A percentile compares a stretch with the other conserved stretches of the same genome.
These are phyloP conservation scores for Hirtodrosophila confusa DNA, from an alignment of 2,888 invertebrate genomes.

Conservation along the genomic window DNA sequence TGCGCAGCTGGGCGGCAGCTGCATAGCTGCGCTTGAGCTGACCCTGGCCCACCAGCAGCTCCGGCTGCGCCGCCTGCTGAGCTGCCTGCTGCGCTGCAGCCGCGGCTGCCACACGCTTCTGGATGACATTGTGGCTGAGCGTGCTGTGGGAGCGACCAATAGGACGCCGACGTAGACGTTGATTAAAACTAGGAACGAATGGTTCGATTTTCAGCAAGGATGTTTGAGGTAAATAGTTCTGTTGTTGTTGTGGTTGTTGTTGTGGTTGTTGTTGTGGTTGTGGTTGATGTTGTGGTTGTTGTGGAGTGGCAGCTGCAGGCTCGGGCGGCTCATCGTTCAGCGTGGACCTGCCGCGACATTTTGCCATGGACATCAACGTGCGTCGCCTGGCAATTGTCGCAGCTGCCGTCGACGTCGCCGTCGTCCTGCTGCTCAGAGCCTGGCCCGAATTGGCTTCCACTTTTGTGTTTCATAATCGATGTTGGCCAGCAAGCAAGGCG, in stretches of 20 bases:
- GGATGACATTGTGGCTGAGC: constrained; percentile 79
- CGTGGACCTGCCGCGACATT: constrained; percentile 80
- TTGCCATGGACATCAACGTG: constrained; percentile 82
- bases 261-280: constrained; percentile 20
- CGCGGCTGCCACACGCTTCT: constrained; percentile 58
- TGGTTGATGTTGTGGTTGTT: constrained; percentile 31
- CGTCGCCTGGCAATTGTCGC: constrained; percentile 62
- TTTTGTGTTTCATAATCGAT: constrained; percentile 73
- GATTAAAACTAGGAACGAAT: constrained; percentile 84
- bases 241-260: constrained; percentile 55
- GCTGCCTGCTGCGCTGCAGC: constrained; percentile 1
- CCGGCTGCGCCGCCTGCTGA: constrained; percentile 36
- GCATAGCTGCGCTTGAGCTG: constrained; percentile 66
- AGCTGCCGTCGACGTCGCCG: constrained; percentile 30
- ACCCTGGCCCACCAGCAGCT: constrained; percentile 51
- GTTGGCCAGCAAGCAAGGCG: constrained; percentile 37
- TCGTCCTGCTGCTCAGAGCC: constrained; percentile 46
- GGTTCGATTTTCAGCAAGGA: constrained; percentile 84
- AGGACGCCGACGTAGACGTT: constrained; percentile 81
- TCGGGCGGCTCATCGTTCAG: constrained; percentile 68
- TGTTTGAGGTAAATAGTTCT: constrained; percentile 82
- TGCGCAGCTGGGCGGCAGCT: constrained; percentile 57
- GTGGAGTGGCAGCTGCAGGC: constrained; percentile 34
- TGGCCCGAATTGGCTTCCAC: constrained; percentile 64
- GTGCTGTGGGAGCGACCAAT: constrained; percentile 84